Conservation (phyloP, 2,888 invertebrate genomes). For the Busseola fusca region DNA sequence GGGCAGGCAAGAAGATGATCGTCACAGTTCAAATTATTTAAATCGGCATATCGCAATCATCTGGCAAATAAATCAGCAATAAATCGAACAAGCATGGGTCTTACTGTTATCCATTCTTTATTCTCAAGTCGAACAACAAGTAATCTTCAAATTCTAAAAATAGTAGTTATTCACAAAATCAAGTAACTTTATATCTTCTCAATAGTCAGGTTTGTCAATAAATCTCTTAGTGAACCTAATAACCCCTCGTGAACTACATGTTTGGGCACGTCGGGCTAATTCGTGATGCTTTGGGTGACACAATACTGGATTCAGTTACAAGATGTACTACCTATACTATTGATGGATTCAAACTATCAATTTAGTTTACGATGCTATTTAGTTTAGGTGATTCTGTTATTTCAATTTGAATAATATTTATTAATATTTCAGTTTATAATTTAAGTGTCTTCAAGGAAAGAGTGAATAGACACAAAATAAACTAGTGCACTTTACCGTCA, state of each 20-base stretch:
- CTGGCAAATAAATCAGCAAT: not conserved
- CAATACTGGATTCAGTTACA: slow-evolving; percentile 63
- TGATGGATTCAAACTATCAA: slow-evolving; percentile 43
- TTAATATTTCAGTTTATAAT: too few relatives aligned
- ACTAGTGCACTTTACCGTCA: too few relatives aligned
- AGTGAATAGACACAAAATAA: too few relatives aligned
- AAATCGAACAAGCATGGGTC: not conserved
- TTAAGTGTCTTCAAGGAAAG: too few relatives aligned
- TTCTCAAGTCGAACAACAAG: not conserved
- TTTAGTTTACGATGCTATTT: slow-evolving; percentile 40
- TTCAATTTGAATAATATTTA: slow-evolving; percentile 26
- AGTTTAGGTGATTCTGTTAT: slow-evolving; percentile 30
- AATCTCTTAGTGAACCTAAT: slow-evolving; percentile 35
- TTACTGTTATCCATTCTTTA: not conserved
- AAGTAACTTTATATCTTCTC: slow-evolving; percentile 10
- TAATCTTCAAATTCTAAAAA: not conserved
- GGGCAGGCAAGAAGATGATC: not conserved
- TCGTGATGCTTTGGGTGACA: slow-evolving; percentile 62
- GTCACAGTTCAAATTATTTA: not conserved
- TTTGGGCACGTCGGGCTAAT: slow-evolving; percentile 59
- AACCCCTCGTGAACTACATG: slow-evolving; percentile 50
- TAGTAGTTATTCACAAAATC: not conserved
- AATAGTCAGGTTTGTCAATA: slow-evolving; percentile 31
- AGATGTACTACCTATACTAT: slow-evolving; percentile 43
- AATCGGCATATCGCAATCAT: not conserved